Percentiles rank a stretch among this genome's conserved stretches.
Conservation (phyloP, 2,888 invertebrate genomes). For the Eupithecia centaureata region DNA sequence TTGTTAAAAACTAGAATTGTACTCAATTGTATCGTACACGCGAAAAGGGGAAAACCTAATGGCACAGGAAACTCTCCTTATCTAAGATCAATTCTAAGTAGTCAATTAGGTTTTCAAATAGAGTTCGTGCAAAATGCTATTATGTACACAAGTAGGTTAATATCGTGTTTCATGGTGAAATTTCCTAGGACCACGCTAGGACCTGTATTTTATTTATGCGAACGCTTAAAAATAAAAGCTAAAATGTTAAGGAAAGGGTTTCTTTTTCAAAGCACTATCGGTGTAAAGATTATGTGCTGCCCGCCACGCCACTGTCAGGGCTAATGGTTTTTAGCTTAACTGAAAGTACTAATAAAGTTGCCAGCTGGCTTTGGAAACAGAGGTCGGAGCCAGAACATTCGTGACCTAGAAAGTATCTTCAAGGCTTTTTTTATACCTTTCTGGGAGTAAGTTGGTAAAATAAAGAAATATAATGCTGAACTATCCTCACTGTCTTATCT, state of each 20-base stretch:
- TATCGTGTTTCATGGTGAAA: constrained; percentile 19
- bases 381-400: constrained; percentile 2
- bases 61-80: constrained; percentile 1
- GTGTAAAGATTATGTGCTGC: constrained; percentile 24
- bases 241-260: constrained; percentile 16
- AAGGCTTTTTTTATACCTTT: not conserved
- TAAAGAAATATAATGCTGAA: too few species aligned
- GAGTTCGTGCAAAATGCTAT: constrained; percentile 19
- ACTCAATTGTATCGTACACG: not conserved
- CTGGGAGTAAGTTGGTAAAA: too few species aligned
- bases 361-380: constrained; percentile 13
- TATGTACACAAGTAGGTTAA: constrained; percentile 12
- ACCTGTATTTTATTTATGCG: constrained; percentile 13
- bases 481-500: too few species aligned
- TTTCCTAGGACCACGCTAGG: not conserved
- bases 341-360: constrained; percentile 20
- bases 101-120: not conserved
- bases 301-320: constrained; percentile 14
- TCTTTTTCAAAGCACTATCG: constrained; percentile 21
- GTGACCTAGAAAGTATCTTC: constrained; percentile 3
- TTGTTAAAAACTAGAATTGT: not conserved
- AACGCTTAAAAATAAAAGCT: constrained; percentile 5
- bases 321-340: constrained; percentile 26
- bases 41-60: not conserved
- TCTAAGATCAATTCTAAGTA: constrained; percentile 8